These are phyloP conservation scores for Urocolius indicus DNA, from an alignment of 2,113 vertebrate species.

Conservation along the genomic window DNA sequence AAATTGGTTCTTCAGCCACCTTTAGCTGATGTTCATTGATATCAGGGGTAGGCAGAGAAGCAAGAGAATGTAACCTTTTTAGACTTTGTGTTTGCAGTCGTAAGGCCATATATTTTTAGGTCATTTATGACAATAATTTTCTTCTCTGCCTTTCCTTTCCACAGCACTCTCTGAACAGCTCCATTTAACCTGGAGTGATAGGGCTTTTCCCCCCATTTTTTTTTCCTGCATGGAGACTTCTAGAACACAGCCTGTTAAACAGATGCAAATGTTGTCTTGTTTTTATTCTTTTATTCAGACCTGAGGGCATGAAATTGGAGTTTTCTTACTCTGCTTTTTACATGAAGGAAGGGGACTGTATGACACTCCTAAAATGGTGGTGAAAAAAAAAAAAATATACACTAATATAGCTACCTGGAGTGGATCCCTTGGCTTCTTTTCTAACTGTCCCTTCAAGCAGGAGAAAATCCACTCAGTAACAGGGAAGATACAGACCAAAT, in stretches of 20 bases:
- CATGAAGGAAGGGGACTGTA: slow-evolving; percentile 70
- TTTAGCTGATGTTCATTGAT: slow-evolving; percentile 94
- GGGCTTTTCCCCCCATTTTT: slow-evolving; percentile 17
- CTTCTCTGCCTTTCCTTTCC: slow-evolving; percentile 56
- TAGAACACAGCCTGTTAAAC: slow-evolving; percentile 73
- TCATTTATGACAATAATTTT: slow-evolving; percentile 76
- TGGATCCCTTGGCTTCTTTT: slow-evolving; percentile 35
- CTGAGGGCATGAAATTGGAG: slow-evolving; percentile 74
- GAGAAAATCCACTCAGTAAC: slow-evolving; percentile 29
- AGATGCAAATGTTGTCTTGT: slow-evolving; percentile 82
- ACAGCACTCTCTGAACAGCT: slow-evolving; percentile 43
- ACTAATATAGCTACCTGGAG: slow-evolving; percentile 37
- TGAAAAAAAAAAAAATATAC: slow-evolving; percentile 37
- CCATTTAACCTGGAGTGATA: slow-evolving; percentile 63
- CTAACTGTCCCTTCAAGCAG: background rate
- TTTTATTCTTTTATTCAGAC: slow-evolving; percentile 79
- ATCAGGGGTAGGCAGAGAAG: slow-evolving; percentile 80
- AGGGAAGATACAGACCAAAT: background rate
- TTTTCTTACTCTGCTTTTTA: slow-evolving; percentile 75
- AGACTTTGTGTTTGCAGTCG: slow-evolving; percentile 76
- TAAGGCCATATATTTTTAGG: slow-evolving; percentile 71
- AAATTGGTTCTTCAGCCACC: slow-evolving; percentile 99
- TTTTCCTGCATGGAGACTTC: slow-evolving; percentile 56
- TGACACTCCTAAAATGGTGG: slow-evolving; percentile 63
- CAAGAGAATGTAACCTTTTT: slow-evolving; percentile 87